Conservation (phyloP, 1,140 invertebrate species). For the Lordiphosa mommai region DNA sequence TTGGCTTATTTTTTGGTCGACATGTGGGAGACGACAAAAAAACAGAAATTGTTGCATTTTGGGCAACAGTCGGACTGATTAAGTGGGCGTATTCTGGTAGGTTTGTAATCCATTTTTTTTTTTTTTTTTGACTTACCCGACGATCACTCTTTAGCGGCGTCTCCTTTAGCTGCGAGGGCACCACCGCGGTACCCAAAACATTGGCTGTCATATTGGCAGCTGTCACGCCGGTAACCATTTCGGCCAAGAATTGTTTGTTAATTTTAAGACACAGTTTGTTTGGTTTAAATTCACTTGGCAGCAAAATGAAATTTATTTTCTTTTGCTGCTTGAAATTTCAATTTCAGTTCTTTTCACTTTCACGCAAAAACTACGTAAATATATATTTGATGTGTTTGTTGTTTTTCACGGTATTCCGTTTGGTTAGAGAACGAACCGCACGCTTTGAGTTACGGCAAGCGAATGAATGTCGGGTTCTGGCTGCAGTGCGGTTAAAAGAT, state of each 20-base stretch:
- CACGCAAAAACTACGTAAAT: constrained; percentile 55
- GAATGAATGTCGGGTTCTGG: constrained; percentile 67
- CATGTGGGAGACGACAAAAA: constrained; percentile 61
- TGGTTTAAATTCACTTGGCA: constrained; percentile 39
- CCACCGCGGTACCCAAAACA: constrained; percentile 64
- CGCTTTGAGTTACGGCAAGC: constrained; percentile 59
- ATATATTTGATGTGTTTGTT: constrained; percentile 20
- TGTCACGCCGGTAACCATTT: constrained; percentile 78
- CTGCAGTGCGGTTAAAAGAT: constrained; percentile 67
- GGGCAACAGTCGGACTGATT: constrained; percentile 50
- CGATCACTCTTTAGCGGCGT: constrained; percentile 75
- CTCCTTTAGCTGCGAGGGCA: constrained; percentile 64
- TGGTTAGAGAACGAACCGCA: constrained; percentile 47
- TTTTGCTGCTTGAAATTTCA: constrained; percentile 16
- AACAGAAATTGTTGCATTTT: constrained; percentile 35
- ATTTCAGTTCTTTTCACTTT: constrained; percentile 66
- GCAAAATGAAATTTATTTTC: constrained; percentile 31
- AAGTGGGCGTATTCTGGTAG: constrained; percentile 6
- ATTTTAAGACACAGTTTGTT: constrained; percentile 68
- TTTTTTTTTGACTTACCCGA: constrained; percentile 64
- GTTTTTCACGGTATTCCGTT: constrained; percentile 22
- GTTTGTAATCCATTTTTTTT: constrained; percentile 14
- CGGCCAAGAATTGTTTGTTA: constrained; percentile 63
- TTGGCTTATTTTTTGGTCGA: constrained; percentile 45
- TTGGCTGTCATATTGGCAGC: constrained; percentile 63